Evolutionary conservation across 2,113 vertebrate genomes (phyloP).

Genomic region (Protobothrops mucrosquamatus): DNA sequence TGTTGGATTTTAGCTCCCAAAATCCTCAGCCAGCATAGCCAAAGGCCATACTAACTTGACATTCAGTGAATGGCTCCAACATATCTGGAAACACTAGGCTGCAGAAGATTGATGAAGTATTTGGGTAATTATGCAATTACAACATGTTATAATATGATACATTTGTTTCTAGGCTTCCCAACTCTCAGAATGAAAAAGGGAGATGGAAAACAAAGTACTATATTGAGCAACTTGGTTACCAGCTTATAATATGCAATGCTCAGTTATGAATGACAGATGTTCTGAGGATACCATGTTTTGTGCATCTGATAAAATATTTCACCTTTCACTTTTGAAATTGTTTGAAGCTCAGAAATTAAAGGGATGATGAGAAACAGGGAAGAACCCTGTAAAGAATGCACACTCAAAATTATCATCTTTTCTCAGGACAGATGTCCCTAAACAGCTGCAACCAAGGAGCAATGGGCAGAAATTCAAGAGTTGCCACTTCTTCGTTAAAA

Average conservation of each 20-base stretch:
- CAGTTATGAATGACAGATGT: constrained; percentile 57
- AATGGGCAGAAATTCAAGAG: not conserved
- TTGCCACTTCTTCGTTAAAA: not conserved
- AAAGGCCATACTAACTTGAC: not conserved
- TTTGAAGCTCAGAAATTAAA: constrained; percentile 38
- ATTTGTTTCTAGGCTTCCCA: constrained; percentile 16
- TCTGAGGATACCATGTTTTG: constrained; percentile 44
- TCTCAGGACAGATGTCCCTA: not conserved
- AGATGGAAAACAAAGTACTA: constrained; percentile 49
- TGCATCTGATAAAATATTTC: constrained; percentile 59
- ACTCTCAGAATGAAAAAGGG: constrained; percentile 46
- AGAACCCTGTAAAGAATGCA: not conserved
- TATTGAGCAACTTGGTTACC: constrained; percentile 54
- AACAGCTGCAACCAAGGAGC: not conserved
- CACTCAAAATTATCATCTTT: not conserved
- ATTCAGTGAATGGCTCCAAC: not conserved
- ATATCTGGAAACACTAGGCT: not conserved
- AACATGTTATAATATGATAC: not conserved
- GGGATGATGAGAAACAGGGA: constrained; percentile 31
- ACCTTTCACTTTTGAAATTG: constrained; percentile 61
- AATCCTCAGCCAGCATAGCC: not conserved
- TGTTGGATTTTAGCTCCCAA: not conserved
- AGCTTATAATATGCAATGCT: constrained; percentile 55
- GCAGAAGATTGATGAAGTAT: not conserved
- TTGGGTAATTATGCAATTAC: not conserved